Percentiles rank a stretch among this genome's conserved stretches.
phyloP scores from a whole-genome alignment of 1,140 invertebrate genomes.

The Himalopsyche phryganea region DNA sequence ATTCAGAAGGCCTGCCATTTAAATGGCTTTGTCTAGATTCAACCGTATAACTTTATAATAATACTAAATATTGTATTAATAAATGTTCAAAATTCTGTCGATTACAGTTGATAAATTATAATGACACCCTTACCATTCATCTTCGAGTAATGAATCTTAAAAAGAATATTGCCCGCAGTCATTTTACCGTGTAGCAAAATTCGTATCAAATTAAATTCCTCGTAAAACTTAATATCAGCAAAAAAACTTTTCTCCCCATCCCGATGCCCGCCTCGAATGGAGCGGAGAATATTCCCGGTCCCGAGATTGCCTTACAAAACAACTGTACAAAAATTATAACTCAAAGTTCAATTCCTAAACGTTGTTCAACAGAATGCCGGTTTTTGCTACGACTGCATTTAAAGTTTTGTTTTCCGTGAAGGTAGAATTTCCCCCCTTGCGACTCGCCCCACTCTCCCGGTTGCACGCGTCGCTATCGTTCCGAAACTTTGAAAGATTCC shows the following conservation, averaged over 20 bases:
- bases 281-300: slow-evolving; percentile 3
- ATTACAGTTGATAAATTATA: too few relatives aligned
- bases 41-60: too few relatives aligned
- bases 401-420: slow-evolving; percentile 31
- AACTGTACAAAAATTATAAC: slow-evolving; percentile 25
- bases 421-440: background rate
- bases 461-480: background rate
- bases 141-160: too few relatives aligned
- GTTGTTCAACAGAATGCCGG: slow-evolving; percentile 17
- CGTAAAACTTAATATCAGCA: background rate
- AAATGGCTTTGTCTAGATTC: too few relatives aligned
- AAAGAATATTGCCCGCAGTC: background rate
- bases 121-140: too few relatives aligned
- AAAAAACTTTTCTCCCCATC: slow-evolving; percentile 5
- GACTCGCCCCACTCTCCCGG: too few relatives aligned
- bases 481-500: slow-evolving; percentile 19
- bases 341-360: slow-evolving; percentile 22
- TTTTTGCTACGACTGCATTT: slow-evolving; percentile 34
- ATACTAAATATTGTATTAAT: too few relatives aligned
- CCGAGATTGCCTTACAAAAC: slow-evolving; percentile 14
- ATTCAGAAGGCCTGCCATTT: too few relatives aligned
- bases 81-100: too few relatives aligned
- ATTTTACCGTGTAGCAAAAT: background rate
- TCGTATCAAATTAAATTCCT: slow-evolving; percentile 9
- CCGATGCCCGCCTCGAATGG: background rate